Evolutionary conservation across 2,888 invertebrate genomes (phyloP).

Genomic region (Nomada fabriciana): DNA sequence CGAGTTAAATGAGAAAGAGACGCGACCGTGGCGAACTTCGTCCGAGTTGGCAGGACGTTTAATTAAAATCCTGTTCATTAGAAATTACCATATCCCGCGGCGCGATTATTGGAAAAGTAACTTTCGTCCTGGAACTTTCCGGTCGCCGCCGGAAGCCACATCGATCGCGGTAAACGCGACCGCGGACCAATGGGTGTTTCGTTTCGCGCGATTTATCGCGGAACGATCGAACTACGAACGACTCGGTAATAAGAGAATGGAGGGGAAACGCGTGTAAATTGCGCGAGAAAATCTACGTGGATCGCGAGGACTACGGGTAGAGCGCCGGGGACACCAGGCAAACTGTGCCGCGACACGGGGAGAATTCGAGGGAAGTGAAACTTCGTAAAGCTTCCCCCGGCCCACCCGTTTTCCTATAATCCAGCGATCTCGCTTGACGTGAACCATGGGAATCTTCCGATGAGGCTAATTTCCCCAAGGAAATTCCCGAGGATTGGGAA

Average conservation of each 20-base stretch:
- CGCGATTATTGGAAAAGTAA: conserved; percentile 62
- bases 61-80: conserved; percentile 70
- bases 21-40: conserved; percentile 53
- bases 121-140: conserved; percentile 44
- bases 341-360: background rate
- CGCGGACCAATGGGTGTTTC: background rate
- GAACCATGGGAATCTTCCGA: conserved; percentile 76
- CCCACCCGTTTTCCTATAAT: conserved; percentile 55
- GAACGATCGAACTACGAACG: conserved; percentile 12
- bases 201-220: conserved; percentile 13
- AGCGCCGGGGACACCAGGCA: background rate
- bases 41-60: conserved; percentile 58
- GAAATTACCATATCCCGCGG: conserved; percentile 58
- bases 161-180: conserved; percentile 33
- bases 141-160: conserved; percentile 6
- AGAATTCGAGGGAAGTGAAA: conserved; percentile 58
- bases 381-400: conserved; percentile 62
- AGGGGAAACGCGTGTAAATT: conserved; percentile 5
- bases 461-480: conserved; percentile 81
- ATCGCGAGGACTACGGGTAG: conserved; percentile 11
- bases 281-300: background rate
- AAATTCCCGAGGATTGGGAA: conserved; percentile 79
- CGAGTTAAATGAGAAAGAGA: conserved; percentile 61
- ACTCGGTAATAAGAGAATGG: background rate
- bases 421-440: conserved; percentile 70